Conservation (phyloP, 2,113 vertebrate genomes). For the Ivindomyrus marchei region DNA sequence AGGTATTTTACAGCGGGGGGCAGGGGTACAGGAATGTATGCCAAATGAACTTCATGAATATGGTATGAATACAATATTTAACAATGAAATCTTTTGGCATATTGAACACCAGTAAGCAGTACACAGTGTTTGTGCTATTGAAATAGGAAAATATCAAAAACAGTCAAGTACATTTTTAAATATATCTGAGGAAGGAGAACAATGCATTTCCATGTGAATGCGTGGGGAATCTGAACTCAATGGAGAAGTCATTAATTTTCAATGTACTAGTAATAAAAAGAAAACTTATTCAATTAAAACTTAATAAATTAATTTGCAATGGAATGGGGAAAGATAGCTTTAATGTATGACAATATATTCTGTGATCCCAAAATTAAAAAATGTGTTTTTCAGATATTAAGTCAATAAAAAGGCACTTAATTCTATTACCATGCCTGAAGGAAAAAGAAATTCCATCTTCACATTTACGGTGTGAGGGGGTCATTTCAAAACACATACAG, state of each 20-base stretch:
- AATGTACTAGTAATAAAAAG: neutral
- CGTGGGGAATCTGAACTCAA: neutral
- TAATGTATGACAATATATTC: neutral
- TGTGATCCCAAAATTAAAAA: neutral
- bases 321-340: neutral
- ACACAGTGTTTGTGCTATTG: neutral
- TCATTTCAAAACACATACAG: neutral
- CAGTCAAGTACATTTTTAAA: neutral
- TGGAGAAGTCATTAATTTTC: neutral
- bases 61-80: neutral
- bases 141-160: neutral
- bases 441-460: neutral
- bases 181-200: neutral
- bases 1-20: neutral
- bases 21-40: neutral
- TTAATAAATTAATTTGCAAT: neutral
- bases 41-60: neutral
- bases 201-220: neutral
- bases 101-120: neutral
- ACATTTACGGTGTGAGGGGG: neutral
- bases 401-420: neutral
- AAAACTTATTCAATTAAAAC: neutral
- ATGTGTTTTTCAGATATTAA: neutral
- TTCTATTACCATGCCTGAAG: neutral
- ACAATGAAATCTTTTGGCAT: neutral